Evolutionary conservation across 2,888 invertebrate genomes (phyloP).

Genomic region (Danaus chrysippus): DNA sequence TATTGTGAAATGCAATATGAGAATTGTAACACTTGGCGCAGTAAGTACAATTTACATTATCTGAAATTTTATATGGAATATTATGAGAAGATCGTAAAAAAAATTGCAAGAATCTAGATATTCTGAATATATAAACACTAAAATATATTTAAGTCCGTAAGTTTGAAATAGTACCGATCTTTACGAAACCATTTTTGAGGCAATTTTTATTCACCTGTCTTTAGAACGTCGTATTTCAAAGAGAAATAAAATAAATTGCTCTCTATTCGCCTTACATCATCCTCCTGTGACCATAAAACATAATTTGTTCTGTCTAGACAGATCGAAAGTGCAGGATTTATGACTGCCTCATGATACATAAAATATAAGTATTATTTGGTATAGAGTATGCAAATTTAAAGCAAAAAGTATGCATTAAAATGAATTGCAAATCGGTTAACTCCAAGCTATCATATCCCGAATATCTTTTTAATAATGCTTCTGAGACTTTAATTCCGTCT

Average conservation of each 20-base stretch:
- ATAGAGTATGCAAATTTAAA: no score
- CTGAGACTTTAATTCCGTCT: no score
- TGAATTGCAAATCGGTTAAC: no score
- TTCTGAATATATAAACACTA: no score
- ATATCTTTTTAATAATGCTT: no score
- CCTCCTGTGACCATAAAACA: conserved; percentile 21
- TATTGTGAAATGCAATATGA: conserved; percentile 70
- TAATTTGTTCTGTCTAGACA: conserved; percentile 23
- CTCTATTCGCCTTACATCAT: neutral
- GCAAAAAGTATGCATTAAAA: no score
- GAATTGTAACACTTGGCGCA: conserved; percentile 68
- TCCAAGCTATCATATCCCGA: no score
- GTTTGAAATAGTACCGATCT: no score
- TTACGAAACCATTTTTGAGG: neutral
- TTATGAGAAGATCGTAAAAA: no score
- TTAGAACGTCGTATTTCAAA: neutral
- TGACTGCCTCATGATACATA: conserved; percentile 13
- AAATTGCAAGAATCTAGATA: no score
- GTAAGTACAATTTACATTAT: conserved; percentile 43
- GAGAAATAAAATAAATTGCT: conserved; percentile 7
- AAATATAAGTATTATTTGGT: neutral
- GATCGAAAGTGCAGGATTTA: conserved; percentile 21
- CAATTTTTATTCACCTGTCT: conserved; percentile 2
- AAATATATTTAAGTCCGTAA: no score
- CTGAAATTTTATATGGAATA: no score